These are phyloP conservation scores for Tragelaphus imberbis DNA, from an alignment of 2,113 vertebrate genomes.

Conservation along the genomic window DNA sequence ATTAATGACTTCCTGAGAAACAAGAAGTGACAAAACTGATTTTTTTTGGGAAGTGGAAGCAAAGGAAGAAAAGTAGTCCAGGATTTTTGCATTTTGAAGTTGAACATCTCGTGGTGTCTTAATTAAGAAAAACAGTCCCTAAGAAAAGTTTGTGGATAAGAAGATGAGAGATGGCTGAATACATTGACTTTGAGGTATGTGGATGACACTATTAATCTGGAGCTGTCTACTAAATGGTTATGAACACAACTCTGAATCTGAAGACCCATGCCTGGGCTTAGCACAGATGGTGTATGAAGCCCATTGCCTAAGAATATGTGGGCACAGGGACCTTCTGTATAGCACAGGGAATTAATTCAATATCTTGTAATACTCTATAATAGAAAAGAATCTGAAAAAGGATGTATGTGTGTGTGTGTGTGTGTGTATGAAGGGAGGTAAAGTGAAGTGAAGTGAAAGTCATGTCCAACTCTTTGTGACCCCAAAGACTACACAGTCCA, in stretches of 20 bases:
- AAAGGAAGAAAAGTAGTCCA: not conserved
- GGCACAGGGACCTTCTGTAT: not conserved
- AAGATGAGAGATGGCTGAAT: not conserved
- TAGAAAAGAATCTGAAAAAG: not conserved
- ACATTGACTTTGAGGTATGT: not conserved
- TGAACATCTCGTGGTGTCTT: not conserved
- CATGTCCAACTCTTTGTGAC: not conserved
- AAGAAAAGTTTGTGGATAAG: not conserved
- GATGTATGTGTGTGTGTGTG: not conserved
- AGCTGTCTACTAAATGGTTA: not conserved
- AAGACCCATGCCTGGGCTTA: not conserved
- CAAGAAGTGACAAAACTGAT: not conserved
- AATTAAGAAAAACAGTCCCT: not conserved
- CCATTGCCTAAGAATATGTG: not conserved
- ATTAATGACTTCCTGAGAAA: not conserved
- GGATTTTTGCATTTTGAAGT: not conserved
- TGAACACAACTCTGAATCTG: not conserved
- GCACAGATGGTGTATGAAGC: not conserved
- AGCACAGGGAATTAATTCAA: not conserved
- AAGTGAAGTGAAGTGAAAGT: not conserved
- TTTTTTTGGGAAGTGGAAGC: not conserved
- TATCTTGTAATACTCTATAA: not conserved
- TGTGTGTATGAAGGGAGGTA: not conserved
- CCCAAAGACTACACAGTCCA: not conserved
- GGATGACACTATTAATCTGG: not conserved